These are phyloP conservation scores for Scomber japonicus DNA, from an alignment of 2,113 vertebrate species.

Conservation along the genomic window DNA sequence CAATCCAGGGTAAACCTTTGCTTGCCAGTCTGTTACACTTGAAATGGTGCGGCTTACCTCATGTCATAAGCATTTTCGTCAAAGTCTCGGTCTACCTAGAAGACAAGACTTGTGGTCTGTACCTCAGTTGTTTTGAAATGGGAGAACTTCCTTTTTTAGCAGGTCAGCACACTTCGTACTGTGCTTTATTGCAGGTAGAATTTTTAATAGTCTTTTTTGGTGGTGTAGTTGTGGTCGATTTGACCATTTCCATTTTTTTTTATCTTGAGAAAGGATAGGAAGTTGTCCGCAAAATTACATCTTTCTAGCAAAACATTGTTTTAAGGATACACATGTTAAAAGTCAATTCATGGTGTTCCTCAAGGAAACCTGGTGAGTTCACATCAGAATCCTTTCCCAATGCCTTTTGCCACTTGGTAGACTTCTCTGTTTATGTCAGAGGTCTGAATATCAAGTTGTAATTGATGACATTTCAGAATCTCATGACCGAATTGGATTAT, in stretches of 20 bases:
- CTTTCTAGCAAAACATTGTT: background rate
- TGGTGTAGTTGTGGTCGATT: background rate
- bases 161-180: too few species aligned
- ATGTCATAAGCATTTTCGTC: conserved; percentile 11
- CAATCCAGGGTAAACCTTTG: conserved; percentile 12
- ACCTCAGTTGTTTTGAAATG: background rate
- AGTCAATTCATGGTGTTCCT: background rate
- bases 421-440: conserved; percentile 7
- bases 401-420: background rate
- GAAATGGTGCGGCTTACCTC: conserved; percentile 3
- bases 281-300: background rate
- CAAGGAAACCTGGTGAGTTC: background rate
- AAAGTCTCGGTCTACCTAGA: conserved; percentile 1
- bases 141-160: conserved; percentile 1
- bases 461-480: conserved; percentile 54
- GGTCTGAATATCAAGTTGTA: conserved; percentile 15
- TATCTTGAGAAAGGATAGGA: background rate
- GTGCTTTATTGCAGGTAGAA: too few species aligned
- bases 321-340: background rate
- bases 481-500: conserved; percentile 69
- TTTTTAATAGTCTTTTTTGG: background rate
- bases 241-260: background rate
- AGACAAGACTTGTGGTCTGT: background rate
- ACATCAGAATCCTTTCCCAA: background rate
- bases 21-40: conserved; percentile 12